Evolutionary conservation across 2,797 vertebrate species (phyloP).

Genomic region (Lagocephalus sceleratus): DNA sequence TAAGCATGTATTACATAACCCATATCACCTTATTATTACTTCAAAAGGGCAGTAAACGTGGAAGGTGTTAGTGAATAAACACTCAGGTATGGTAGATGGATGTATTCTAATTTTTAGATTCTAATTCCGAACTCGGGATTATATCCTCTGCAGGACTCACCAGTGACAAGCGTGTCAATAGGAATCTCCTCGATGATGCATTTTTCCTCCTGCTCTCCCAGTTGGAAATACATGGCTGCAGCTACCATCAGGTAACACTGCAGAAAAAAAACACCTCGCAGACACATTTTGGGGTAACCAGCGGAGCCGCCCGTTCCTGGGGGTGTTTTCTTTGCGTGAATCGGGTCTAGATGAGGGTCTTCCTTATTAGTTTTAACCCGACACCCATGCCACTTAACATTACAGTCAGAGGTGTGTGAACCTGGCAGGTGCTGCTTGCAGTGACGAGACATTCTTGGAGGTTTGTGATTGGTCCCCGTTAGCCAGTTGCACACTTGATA

Average conservation of each 20-base stretch:
- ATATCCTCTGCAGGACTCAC: constrained; percentile 69
- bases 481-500: constrained; percentile 39
- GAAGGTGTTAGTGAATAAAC: too few species aligned
- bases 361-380: neutral
- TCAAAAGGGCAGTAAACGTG: too few species aligned
- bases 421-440: constrained; percentile 59
- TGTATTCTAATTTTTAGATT: too few species aligned
- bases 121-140: neutral
- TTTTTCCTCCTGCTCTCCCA: constrained; percentile 83
- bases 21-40: too few species aligned
- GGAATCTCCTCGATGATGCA: constrained; percentile 92
- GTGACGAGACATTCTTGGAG: constrained; percentile 43
- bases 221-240: constrained; percentile 84
- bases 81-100: too few species aligned
- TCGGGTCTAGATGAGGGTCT: neutral
- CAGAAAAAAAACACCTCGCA: constrained; percentile 57
- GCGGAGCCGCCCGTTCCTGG: too few species aligned
- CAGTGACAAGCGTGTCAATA: constrained; percentile 80
- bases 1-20: neutral
- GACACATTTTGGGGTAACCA: constrained; percentile 53
- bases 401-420: constrained; percentile 55
- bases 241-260: constrained; percentile 73
- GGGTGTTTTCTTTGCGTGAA: constrained; percentile 10
- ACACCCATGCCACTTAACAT: neutral
- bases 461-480: constrained; percentile 48